Evolutionary conservation across 1,140 invertebrate species (phyloP), one percentile per base, ranked within the genome.

Genomic region (Caenorhabditis latens): DNA sequence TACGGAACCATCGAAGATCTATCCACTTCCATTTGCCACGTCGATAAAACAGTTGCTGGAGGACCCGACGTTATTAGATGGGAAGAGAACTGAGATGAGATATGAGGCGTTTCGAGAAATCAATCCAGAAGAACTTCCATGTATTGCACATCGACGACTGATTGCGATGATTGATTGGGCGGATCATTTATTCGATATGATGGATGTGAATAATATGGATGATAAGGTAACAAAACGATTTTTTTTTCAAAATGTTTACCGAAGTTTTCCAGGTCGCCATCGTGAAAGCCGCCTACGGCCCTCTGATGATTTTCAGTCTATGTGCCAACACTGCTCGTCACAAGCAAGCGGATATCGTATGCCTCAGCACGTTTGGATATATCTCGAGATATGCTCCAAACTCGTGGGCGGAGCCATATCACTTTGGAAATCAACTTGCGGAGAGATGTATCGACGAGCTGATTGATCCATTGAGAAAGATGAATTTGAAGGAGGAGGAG

Each of bases 401-500:
- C 58, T 55, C 71, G 55, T 84, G 53, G 58, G 85, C 71, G 3
- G 88, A 90, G 50, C 82, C 86, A 53, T 90, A 87, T 61, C 91
- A 92, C 79, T 89, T 92, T 43, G 90, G 88, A 55, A 93, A 93
- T 83, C 89, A 89, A 24, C 67, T 92, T 40, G 92, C 92, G 32
- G 92, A 93, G n/a, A 58, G 92, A 61, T 84, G 89, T 19, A 67
- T 92, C 21, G 91, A 92, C 61, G 91, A 92, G 61, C 84, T 92
- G 11, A 90, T 92, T 16, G 90, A 89, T 42, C 91, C 91, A 42
- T 91, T 92, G 67, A 63, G 90, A 32, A 87, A 90, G 57, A 92
- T 92, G 87, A 91, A 92, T 82, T 87, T 92, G 50, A 93, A 91
- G 87, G 91, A 92, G n/a, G 91, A 93, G 63, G 91, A 92, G 85